Percentiles rank a stretch among this genome's conserved stretches.
Evolutionary conservation across 2,113 vertebrate genomes (phyloP).

Genomic region (Hepsetus odoe): DNA sequence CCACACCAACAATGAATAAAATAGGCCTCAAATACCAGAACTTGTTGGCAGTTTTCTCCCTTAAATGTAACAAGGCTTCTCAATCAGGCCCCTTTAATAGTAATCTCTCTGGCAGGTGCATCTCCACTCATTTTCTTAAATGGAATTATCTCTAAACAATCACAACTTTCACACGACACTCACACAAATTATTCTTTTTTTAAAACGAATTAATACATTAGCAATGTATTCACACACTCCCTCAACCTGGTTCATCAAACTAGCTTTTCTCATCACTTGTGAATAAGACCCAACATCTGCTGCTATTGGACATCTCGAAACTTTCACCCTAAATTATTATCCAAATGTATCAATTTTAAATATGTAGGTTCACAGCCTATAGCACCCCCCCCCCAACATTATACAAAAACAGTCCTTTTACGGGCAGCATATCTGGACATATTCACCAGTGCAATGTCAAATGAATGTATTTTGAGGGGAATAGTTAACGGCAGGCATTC

Average conservation of each 20-base stretch:
- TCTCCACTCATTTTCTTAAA: constrained; percentile 70
- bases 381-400: neutral
- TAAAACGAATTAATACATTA: constrained; percentile 13
- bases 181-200: constrained; percentile 44
- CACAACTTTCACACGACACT: constrained; percentile 46
- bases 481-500: constrained; percentile 6
- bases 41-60: constrained; percentile 81
- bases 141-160: constrained; percentile 57
- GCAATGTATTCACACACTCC: constrained; percentile 1
- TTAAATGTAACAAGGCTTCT: constrained; percentile 71
- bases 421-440: constrained; percentile 35
- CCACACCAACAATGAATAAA: constrained; percentile 88
- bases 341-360: constrained; percentile 30
- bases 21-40: constrained; percentile 80
- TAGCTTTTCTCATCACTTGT: neutral
- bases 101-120: constrained; percentile 81
- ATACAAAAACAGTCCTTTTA: constrained; percentile 24
- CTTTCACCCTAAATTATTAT: constrained; percentile 32
- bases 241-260: neutral
- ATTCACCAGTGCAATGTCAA: constrained; percentile 23
- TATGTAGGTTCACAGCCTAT: constrained; percentile 27
- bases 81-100: constrained; percentile 51
- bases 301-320: constrained; percentile 1
- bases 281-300: constrained; percentile 1
- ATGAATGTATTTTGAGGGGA: constrained; percentile 7